Evolutionary conservation across 2,113 vertebrate species (phyloP).

Genomic region (Bubalus kerabau): DNA sequence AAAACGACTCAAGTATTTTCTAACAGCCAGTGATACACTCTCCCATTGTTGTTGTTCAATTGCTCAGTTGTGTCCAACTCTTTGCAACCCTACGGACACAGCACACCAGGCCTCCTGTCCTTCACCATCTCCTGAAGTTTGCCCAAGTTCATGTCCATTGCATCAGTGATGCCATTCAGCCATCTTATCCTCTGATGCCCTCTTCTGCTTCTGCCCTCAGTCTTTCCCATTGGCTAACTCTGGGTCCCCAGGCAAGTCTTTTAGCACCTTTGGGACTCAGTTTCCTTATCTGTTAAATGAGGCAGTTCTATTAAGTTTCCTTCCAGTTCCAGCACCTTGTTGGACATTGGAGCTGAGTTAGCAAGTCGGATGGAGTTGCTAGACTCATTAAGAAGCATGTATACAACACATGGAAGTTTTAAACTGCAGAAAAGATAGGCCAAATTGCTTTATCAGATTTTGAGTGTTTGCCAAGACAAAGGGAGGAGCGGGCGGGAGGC

Average conservation of each 20-base stretch:
- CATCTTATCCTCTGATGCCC: neutral
- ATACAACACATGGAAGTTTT: slow-evolving; percentile 54
- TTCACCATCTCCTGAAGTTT: neutral
- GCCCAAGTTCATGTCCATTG: neutral
- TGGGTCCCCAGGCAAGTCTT: neutral
- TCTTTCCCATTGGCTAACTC: neutral
- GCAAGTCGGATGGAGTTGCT: neutral
- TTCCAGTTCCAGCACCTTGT: neutral
- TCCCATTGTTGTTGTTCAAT: neutral
- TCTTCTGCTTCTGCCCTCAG: neutral
- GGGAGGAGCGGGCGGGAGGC: neutral
- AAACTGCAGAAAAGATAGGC: slow-evolving; percentile 49
- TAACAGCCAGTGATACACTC: neutral
- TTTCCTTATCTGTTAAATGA: slow-evolving; percentile 33
- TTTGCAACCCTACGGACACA: neutral
- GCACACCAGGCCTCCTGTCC: neutral
- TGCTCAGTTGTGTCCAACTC: neutral
- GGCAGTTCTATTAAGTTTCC: neutral
- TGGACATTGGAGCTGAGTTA: neutral
- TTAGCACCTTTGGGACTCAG: slow-evolving; percentile 15
- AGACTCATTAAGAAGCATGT: slow-evolving; percentile 25
- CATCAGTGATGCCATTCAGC: neutral
- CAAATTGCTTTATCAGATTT: slow-evolving; percentile 69
- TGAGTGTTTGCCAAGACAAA: slow-evolving; percentile 63
- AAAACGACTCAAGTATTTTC: slow-evolving; percentile 22